Base-by-base conservation (phyloP, 2,113 vertebrate genomes). In the Lagopus leucura region DNA sequence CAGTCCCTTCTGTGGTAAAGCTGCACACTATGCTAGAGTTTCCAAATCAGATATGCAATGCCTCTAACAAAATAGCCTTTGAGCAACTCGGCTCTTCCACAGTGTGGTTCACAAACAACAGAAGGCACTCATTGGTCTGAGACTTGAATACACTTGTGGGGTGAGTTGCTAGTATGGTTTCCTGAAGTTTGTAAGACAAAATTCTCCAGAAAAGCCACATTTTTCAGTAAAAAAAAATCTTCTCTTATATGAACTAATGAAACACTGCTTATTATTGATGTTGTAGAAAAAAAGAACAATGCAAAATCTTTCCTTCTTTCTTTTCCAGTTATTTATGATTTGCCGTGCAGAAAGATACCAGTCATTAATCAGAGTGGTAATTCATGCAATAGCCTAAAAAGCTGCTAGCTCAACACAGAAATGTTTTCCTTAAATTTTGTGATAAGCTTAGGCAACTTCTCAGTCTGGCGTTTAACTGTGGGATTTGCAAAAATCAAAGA, bases 401-500 rank as follows among this genome's bases (percentile, higher is more conserved):
- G 7, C 47, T 73, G n/a, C 43, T 4, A 82, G 34, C 34, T 57
- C 0, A 1, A 30, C 30, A 48, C 6, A 27, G 63, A 55, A 5
- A 5, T 10, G 85, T 40, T 89, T 82, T 61, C 40, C 80, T 72
- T 2, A 4, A 43, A 79, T 10, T 74, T 50, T 40, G 24, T 38
- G 47, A 48, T 19, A 25, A 61, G 36, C 28, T 63, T 55, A 32
- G 78, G 57, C 86, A 89, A 55, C 32, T 84, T 64, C 52, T 81
- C 50, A 90, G 25, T 12, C 21, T 57, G 63, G 6, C 40, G 91
- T 71, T 87, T 92, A 75, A 67, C 63, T 28, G 63, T 38, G 67
- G 50, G 82, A 79, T 85, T 66, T 70, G 7, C n/a, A 85, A 82
- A 93, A 50, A 24, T 28, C 70, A 70, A 7, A 63, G n/a, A 82